phyloP scores from a whole-genome alignment of 1,140 invertebrate species.

The Diplogasteroides magnus region DNA sequence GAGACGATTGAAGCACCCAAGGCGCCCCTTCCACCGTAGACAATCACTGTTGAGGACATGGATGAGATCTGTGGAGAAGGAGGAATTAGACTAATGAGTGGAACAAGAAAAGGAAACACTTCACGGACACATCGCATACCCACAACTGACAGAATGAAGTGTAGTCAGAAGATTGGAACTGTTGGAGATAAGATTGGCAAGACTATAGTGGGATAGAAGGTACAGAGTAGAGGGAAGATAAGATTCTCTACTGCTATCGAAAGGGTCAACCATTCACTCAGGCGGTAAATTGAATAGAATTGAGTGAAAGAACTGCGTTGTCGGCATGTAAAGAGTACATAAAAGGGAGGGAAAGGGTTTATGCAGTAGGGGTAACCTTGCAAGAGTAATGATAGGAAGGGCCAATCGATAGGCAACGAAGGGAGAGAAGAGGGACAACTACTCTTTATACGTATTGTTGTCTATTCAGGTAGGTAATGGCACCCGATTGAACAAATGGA shows the following conservation, averaged over 20 bases:
- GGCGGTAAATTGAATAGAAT: background rate
- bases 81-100: background rate
- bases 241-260: background rate
- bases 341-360: background rate
- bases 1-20: constrained; percentile 78
- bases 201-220: background rate
- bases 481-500: no score
- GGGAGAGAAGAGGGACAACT: background rate
- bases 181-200: background rate
- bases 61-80: background rate
- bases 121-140: no score
- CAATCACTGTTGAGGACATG: constrained; percentile 30
- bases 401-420: background rate
- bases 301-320: no score
- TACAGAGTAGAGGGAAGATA: background rate
- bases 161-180: no score
- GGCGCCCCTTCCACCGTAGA: constrained; percentile 79
- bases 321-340: background rate
- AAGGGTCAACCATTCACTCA: background rate
- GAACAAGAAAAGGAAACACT: background rate
- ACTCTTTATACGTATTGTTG: no score
- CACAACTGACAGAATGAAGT: no score
- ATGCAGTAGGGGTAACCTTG: background rate
- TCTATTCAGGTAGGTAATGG: no score
- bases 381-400: background rate